Evolutionary conservation across 2,888 invertebrate genomes (phyloP).

Genomic region (Parnassius smintheus): DNA sequence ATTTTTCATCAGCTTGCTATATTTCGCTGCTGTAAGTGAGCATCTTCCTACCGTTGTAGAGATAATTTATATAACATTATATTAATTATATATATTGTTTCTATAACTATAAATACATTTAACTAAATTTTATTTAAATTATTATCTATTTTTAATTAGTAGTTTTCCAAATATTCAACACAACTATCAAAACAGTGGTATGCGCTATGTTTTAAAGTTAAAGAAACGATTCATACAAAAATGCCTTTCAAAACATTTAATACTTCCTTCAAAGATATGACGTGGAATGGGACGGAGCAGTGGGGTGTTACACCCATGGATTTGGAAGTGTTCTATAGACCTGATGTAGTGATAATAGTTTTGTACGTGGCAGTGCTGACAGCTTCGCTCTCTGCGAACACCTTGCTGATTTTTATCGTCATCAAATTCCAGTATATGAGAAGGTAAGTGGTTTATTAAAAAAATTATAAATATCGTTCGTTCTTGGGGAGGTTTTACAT

Average conservation of each 20-base stretch:
- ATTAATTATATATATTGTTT: no score
- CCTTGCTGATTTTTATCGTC: constrained; percentile 85
- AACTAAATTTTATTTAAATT: no score
- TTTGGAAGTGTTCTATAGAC: constrained; percentile 65
- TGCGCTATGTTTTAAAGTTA: not conserved
- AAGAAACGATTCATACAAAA: constrained; percentile 5
- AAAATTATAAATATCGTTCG: not conserved
- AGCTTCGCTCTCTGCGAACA: constrained; percentile 84
- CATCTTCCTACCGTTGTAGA: no score
- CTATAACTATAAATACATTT: no score
- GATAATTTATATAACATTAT: no score
- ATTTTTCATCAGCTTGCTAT: no score
- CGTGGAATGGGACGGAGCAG: constrained; percentile 47
- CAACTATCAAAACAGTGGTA: no score
- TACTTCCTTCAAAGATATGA: constrained; percentile 35
- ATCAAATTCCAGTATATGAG: constrained; percentile 87
- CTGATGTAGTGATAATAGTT: constrained; percentile 79
- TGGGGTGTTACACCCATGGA: constrained; percentile 52
- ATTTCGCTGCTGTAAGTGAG: no score
- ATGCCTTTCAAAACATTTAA: constrained; percentile 43
- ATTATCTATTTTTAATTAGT: no score
- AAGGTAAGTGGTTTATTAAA: constrained; percentile 75
- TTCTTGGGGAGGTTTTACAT: not conserved
- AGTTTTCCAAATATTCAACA: no score
- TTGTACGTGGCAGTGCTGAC: constrained; percentile 84